Evolutionary conservation across 1,140 invertebrate species (phyloP), one percentile per base, ranked within the genome.

Genomic region (Venustaconcha ellipsiformis): DNA sequence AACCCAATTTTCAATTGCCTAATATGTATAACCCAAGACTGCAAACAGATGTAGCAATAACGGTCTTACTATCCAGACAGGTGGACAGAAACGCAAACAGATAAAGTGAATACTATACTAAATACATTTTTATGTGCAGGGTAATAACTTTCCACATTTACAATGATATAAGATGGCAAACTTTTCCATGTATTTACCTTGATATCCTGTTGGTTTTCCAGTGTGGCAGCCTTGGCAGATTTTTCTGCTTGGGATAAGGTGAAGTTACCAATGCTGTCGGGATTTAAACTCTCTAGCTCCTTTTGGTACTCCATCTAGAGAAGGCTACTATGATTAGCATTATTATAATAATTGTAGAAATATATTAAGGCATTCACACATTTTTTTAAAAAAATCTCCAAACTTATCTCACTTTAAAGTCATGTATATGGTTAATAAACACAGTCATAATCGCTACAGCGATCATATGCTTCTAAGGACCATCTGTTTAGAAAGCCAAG

Each of bases 181-280:
- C 0, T 17, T n/a, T 30, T 23, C 17, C 30, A n/a, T 17, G 11
- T n/a, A 11, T 17, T 23, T 20, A 98, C 94, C 92, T 99, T 99
- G 48, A 99, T 99, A 90, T 99, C 98, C 23, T 98, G 94, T 6
- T 97, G 96, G 89, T 97, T 96, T 87, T 99, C 97, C 67, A 98
- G 83, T 30, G 96, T 94, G 82, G 95, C 93, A 81, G 97, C 94
- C 84, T 95, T 95, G 26, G 93, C 93, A 72, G 94, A 93, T 90
- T 96, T 96, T 84, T 96, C 94, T n/a, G 94, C 93, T 76, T 92
- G 91, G 14, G 98, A 99, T 66, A 99, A 94, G 6, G 97, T 97
- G 87, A 99, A 99, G 89, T 99, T 99, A 48, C 94, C 94, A 72
- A 95, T 96, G 56, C 97, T 91, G 77, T 96, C 95, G 67, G 94